Percentiles rank a stretch among this genome's conserved stretches.
These are phyloP conservation scores for Ceyx margarethae DNA, from an alignment of 2,113 vertebrate species.

Conservation along the genomic window DNA sequence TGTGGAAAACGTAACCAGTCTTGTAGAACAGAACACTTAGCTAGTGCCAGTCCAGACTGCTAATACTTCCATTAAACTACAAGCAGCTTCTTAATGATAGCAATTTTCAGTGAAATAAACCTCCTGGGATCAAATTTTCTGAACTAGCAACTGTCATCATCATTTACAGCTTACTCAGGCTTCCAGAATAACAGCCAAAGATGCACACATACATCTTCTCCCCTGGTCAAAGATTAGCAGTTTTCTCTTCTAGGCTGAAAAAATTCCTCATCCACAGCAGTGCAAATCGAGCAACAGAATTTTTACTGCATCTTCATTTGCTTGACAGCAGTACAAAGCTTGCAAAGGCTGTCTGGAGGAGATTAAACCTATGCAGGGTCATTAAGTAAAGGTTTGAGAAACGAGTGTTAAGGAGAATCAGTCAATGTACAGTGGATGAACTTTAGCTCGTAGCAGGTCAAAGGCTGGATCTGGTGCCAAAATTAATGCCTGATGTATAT, in stretches of 20 bases:
- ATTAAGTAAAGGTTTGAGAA: background rate
- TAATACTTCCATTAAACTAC: slow-evolving; percentile 46
- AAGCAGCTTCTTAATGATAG: slow-evolving; percentile 20
- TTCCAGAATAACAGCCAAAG: background rate
- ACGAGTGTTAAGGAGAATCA: background rate
- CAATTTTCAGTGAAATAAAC: slow-evolving; percentile 38
- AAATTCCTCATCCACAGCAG: background rate
- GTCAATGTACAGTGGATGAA: background rate
- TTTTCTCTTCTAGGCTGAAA: background rate
- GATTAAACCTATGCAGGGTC: background rate
- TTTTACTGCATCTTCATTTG: slow-evolving; percentile 7
- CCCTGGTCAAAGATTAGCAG: background rate
- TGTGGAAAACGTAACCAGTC: slow-evolving; percentile 38
- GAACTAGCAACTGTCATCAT: slow-evolving; percentile 11
- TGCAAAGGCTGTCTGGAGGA: background rate
- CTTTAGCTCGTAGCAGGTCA: background rate
- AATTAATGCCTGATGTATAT: background rate
- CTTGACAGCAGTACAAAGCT: slow-evolving; percentile 9
- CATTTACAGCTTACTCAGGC: slow-evolving; percentile 3
- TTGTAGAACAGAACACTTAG: slow-evolving; percentile 67
- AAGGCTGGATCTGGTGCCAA: background rate
- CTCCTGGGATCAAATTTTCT: slow-evolving; percentile 17
- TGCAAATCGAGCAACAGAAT: background rate
- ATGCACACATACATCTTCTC: background rate
- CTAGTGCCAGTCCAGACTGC: slow-evolving; percentile 6